A percentile compares a stretch with the other conserved stretches of the same genome.
Conservation (phyloP, 2,797 vertebrate species). For the Sebastiscus tertius region DNA sequence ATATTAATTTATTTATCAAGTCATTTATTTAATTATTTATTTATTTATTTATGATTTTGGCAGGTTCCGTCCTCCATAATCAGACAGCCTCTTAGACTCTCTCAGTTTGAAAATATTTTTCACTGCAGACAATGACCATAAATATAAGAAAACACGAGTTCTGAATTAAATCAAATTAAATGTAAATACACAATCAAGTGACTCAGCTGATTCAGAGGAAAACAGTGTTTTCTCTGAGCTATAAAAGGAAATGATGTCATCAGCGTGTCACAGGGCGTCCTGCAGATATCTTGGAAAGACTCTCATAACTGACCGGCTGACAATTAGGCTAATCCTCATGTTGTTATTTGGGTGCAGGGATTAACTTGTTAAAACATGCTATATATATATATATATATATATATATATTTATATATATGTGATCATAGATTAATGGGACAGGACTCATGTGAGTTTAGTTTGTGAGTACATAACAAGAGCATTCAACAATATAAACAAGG, state of each 20-base stretch:
- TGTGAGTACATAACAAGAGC: background rate
- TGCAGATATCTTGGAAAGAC: background rate
- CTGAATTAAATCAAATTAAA: background rate
- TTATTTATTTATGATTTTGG: too few species aligned
- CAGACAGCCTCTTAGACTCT: background rate
- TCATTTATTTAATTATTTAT: too few species aligned
- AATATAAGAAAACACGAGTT: background rate
- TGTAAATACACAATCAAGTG: background rate
- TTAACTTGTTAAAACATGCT: constrained; percentile 3
- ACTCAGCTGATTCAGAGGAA: background rate
- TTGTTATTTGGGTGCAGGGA: constrained; percentile 35
- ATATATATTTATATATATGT: too few species aligned
- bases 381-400: too few species aligned
- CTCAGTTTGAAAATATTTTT: background rate
- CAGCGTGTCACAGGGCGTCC: background rate
- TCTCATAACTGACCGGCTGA: constrained; percentile 37
- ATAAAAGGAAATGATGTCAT: constrained; percentile 35
- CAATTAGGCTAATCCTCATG: constrained; percentile 55
- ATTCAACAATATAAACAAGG: background rate
- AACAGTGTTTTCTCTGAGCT: background rate
- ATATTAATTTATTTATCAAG: too few species aligned
- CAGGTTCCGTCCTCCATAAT: too few species aligned
- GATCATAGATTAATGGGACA: background rate
- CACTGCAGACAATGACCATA: too few species aligned
- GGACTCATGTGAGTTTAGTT: background rate